Conservation (phyloP, 2,797 vertebrate species). For the Schizopygopsis pylzovi region DNA sequence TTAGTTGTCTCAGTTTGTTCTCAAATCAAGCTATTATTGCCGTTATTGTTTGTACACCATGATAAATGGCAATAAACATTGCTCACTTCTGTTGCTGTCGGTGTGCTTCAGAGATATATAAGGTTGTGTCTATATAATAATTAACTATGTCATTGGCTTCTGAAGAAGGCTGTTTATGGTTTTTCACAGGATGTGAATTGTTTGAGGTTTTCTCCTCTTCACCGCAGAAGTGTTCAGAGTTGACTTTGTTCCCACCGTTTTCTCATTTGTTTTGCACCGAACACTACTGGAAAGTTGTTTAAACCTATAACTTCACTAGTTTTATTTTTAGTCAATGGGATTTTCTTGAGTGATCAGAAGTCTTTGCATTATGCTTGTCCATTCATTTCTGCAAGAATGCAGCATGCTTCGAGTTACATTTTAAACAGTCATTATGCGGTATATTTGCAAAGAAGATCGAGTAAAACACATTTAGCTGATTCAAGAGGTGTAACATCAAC, state of each 20-base stretch:
- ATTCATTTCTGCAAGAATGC: background rate
- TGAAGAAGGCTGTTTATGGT: slow-evolving; percentile 15
- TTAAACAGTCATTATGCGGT: no score
- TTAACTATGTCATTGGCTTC: slow-evolving; percentile 11
- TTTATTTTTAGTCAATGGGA: background rate
- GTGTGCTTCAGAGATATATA: background rate
- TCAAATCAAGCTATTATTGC: background rate
- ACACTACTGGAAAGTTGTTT: no score
- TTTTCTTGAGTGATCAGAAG: background rate
- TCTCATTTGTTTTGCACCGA: background rate
- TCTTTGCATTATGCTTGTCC: background rate
- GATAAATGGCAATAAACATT: slow-evolving; percentile 32
- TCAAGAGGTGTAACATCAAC: background rate
- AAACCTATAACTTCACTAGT: no score
- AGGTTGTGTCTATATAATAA: background rate
- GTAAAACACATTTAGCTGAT: background rate
- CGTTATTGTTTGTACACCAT: slow-evolving; percentile 16
- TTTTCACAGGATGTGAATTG: slow-evolving; percentile 45
- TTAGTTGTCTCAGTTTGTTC: background rate
- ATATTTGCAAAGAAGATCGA: background rate
- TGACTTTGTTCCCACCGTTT: slow-evolving; percentile 9
- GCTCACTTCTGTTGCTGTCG: background rate
- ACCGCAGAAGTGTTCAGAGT: background rate
- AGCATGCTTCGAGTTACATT: background rate
- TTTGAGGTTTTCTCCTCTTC: background rate